Evolutionary conservation across 2,113 vertebrate genomes (phyloP).

Genomic region (Bagarius yarrelli): DNA sequence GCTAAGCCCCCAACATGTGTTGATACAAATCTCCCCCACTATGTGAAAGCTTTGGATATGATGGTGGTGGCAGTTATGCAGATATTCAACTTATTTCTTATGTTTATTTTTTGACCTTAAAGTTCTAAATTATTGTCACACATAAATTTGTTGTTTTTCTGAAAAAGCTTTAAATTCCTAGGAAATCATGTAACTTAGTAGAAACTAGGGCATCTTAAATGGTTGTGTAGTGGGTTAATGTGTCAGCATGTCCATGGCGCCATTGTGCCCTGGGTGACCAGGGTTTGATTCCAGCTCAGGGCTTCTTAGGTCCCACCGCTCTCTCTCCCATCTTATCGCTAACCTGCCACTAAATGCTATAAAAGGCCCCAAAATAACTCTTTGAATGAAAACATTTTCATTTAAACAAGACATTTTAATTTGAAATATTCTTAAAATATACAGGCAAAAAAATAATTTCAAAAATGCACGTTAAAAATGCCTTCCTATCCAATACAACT

Average conservation of each 20-base stretch:
- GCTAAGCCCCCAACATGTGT: constrained; percentile 28
- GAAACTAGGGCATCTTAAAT: background rate
- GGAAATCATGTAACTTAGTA: background rate
- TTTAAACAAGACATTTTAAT: no score
- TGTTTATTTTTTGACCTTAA: background rate
- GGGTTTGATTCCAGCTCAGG: no score
- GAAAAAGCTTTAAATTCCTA: background rate
- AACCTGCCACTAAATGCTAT: no score
- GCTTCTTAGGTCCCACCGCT: no score
- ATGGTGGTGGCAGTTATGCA: constrained; percentile 1
- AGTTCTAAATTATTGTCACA: background rate
- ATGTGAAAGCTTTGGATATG: background rate
- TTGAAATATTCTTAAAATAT: background rate
- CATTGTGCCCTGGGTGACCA: no score
- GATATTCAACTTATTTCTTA: constrained; percentile 1
- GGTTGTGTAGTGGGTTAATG: background rate
- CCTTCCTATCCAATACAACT: no score
- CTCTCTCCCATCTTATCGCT: no score
- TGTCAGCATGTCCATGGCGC: no score
- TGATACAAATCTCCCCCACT: constrained; percentile 15
- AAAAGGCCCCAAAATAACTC: no score
- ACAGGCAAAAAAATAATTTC: no score
- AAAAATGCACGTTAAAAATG: no score
- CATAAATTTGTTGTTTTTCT: background rate
- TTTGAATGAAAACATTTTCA: no score